Base-by-base conservation (phyloP, 2,888 invertebrate species). In the Ischnus inquisitorius region DNA sequence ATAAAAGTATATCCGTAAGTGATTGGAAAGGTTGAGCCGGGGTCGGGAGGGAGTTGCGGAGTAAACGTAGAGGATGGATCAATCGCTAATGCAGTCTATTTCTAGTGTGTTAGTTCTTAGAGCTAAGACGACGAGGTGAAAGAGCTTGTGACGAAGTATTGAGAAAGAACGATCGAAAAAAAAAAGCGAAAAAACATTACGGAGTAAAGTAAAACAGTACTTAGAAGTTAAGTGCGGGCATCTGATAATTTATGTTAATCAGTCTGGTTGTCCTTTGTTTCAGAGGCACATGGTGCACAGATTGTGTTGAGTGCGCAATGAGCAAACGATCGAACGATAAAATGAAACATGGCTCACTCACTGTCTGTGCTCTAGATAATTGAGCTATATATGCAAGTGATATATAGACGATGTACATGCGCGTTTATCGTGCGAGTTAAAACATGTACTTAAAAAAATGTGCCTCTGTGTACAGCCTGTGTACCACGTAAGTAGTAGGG, bases 241-340 rank as follows among this genome's bases (percentile, higher is more conserved):
- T 93, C 92, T 91, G 89, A 86, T 87, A 89, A 91, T 91, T 92
- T 92, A 92, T 93, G 88, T 93, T 92, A 92, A 93, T 93, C 92
- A 93, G 93, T 93, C 93, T 94, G 95, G 94, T 95, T 95, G 95
- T 95, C 94, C 95, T 93, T 94, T 95, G 96, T 95, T 97, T 96
- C 97, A 97, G 97, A 97, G 97, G 97, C 97, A 97, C 96, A 96
- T 96, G 96, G 90, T 92, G 92, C 92, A 93, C 93, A 92, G 92
- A 92, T 90, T 91, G 89, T 90, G 91, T 92, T 92, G 92, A 92
- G 93, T 92, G 93, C 90, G 92, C 93, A 91, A 92, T 93, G 93
- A 91, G 88, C 87, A 81, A 86, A 90, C 87, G 88, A 89, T 89
- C 87, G 87, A 89, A 88, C 86, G 82, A 84, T 79, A 84, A n/a